Evolutionary conservation across 2,888 invertebrate species (phyloP).

Genomic region (Chrysomela aeneicollis): DNA sequence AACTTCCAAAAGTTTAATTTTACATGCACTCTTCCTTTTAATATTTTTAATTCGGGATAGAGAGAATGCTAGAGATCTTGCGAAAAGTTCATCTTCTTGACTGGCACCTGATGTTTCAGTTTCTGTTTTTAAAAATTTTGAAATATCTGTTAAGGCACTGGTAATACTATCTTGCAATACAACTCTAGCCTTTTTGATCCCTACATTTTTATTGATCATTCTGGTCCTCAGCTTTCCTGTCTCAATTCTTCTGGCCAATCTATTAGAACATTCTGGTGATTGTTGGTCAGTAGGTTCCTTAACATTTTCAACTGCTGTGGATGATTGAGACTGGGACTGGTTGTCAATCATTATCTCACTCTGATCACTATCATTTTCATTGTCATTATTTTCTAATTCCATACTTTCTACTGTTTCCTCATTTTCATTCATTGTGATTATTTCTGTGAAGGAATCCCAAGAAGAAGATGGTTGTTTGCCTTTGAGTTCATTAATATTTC

Average conservation of each 20-base stretch:
- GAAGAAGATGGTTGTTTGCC: too few species aligned
- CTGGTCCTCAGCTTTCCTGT: background rate
- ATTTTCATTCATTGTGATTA: too few species aligned
- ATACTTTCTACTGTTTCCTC: too few species aligned
- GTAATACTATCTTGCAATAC: background rate
- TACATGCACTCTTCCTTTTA: background rate
- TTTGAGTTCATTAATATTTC: too few species aligned
- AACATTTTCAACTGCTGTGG: too few species aligned
- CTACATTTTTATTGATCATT: background rate
- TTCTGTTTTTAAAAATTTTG: background rate
- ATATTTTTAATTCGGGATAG: background rate
- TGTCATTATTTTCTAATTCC: too few species aligned
- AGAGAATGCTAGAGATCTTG: background rate
- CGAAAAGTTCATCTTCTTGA: background rate
- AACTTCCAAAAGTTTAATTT: background rate
- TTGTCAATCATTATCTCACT: too few species aligned
- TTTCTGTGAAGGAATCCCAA: too few species aligned
- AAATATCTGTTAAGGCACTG: background rate
- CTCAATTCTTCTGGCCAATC: background rate
- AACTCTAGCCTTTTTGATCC: background rate
- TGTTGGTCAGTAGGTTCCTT: too few species aligned
- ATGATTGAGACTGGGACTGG: too few species aligned
- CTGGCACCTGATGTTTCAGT: background rate
- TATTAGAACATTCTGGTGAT: too few species aligned
- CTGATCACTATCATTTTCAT: too few species aligned